A percentile compares a stretch with the other conserved stretches of the same genome.
Conservation (phyloP, 2,113 vertebrate genomes). For the Acrocephalus kingi region DNA sequence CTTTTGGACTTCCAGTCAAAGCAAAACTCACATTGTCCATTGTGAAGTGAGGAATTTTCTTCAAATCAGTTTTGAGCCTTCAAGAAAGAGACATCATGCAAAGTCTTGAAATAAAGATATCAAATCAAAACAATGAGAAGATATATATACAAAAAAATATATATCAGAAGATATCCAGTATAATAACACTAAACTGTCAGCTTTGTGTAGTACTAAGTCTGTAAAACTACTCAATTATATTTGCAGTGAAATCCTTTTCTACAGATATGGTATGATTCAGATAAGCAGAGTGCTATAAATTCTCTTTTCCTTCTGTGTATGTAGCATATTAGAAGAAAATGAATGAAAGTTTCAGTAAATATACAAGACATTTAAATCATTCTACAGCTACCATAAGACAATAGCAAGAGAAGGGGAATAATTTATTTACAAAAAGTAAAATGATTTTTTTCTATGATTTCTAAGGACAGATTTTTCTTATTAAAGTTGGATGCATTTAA, state of each 20-base stretch:
- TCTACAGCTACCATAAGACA: background rate
- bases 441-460: background rate
- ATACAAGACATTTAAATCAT: background rate
- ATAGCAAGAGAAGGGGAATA: background rate
- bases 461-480: background rate
- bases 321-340: background rate
- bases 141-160: background rate
- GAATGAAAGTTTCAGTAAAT: background rate
- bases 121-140: background rate
- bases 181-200: background rate
- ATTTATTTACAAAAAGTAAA: background rate
- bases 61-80: background rate
- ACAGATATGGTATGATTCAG: background rate
- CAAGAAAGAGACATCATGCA: background rate
- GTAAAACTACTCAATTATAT: background rate
- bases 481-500: background rate
- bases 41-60: background rate
- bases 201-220: background rate
- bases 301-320: background rate
- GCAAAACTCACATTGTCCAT: background rate
- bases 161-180: background rate
- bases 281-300: background rate
- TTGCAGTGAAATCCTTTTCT: background rate
- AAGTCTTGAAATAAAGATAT: background rate
- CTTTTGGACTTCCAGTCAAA: background rate